Conservation (phyloP, 2,888 invertebrate species). For the Mactromeris polynyma region DNA sequence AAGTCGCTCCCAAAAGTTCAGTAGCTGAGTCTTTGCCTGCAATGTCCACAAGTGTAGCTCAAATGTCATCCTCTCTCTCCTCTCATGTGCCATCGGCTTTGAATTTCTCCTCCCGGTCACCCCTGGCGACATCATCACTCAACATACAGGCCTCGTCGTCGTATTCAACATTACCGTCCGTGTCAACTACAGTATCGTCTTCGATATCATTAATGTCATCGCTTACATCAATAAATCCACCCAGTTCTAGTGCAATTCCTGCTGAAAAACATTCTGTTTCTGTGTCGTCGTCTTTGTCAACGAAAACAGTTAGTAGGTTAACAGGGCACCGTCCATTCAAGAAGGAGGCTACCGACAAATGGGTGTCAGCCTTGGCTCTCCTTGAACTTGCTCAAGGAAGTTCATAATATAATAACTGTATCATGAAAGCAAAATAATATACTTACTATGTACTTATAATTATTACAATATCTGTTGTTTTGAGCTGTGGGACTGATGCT, state of each 20-base stretch:
- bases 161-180: conserved; percentile 32
- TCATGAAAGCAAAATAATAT: not conserved
- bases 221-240: not conserved
- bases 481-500: not conserved
- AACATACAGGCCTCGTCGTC: not conserved
- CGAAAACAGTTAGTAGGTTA: conserved; percentile 42
- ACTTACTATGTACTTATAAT: no score
- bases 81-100: conserved; percentile 16
- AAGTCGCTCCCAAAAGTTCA: conserved; percentile 44
- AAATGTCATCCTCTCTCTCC: not conserved
- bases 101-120: conserved; percentile 24
- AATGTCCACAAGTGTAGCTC: conserved; percentile 7
- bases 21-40: not conserved
- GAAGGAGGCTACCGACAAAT: conserved; percentile 81
- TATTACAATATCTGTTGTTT: not conserved
- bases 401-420: conserved; percentile 17
- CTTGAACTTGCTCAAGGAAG: conserved; percentile 83
- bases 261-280: conserved; percentile 26
- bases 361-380: conserved; percentile 83
- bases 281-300: conserved; percentile 38
- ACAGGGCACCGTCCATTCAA: conserved; percentile 62
- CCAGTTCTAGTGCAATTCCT: conserved; percentile 36
- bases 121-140: conserved; percentile 5
- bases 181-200: conserved; percentile 14
- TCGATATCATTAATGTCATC: conserved; percentile 19